A percentile compares a stretch with the other conserved stretches of the same genome.
phyloP scores from a whole-genome alignment of 2,888 invertebrate species.

The Daptonema setosum region DNA sequence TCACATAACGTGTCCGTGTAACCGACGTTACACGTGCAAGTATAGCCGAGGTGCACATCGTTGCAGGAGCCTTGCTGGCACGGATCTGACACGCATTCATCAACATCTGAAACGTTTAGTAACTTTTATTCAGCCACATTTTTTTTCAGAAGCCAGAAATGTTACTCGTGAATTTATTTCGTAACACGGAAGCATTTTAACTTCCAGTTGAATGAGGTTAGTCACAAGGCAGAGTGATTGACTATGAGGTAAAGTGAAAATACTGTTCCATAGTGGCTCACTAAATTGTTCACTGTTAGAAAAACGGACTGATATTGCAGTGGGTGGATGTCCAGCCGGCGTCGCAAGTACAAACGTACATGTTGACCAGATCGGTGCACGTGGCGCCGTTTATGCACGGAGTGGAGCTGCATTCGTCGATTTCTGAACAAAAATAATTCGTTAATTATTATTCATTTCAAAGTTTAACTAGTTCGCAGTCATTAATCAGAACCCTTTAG shows the following conservation, averaged over 20 bases:
- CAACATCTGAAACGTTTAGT: background rate
- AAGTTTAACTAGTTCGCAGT: no score
- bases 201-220: no score
- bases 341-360: background rate
- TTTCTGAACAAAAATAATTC: background rate
- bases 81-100: constrained; percentile 2
- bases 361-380: background rate
- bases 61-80: constrained; percentile 2
- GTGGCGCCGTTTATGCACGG: background rate
- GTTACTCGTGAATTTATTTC: no score
- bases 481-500: no score
- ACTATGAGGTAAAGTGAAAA: no score
- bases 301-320: background rate
- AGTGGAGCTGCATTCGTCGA: constrained; percentile 2
- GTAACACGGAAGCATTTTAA: no score
- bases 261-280: no score
- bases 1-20: constrained; percentile 74
- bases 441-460: no score
- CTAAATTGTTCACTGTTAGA: no score
- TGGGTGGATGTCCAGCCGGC: background rate
- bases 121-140: no score
- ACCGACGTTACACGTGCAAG: constrained; percentile 61
- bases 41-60: background rate
- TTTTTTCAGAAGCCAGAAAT: no score
- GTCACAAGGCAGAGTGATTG: no score